phyloP scores from a whole-genome alignment of 92 coral and sea anemone genomes.

The Heteractis magnifica region DNA sequence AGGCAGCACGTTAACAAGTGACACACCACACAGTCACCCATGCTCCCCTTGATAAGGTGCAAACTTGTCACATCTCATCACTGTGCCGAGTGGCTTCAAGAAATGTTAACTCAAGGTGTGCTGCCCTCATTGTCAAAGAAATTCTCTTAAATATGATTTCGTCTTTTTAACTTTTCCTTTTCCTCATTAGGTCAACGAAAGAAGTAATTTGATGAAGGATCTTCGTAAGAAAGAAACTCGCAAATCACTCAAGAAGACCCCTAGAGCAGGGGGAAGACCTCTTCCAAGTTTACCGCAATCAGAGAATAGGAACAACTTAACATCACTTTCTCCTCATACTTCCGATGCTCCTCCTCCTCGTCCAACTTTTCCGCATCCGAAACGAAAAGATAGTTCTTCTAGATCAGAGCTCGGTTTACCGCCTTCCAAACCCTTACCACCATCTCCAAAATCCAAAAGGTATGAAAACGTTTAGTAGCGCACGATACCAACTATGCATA shows the following conservation, averaged over 20 bases:
- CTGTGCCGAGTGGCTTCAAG: too few relatives aligned
- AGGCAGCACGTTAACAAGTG: too few relatives aligned
- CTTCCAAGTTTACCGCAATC: constrained; percentile 14
- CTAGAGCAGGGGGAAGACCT: constrained; percentile 34
- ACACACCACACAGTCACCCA: too few relatives aligned
- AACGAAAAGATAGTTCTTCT: constrained; percentile 12
- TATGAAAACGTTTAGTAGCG: constrained; percentile 15
- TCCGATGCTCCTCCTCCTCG: constrained; percentile 12
- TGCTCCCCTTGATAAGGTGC: too few relatives aligned
- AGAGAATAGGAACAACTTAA: not conserved
- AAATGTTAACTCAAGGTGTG: too few relatives aligned
- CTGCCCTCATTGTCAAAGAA: too few relatives aligned
- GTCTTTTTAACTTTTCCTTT: not conserved
- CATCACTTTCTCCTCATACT: constrained; percentile 14
- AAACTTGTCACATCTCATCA: too few relatives aligned
- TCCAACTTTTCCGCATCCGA: constrained; percentile 13
- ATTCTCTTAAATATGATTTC: too few relatives aligned
- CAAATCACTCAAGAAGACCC: constrained; percentile 70
- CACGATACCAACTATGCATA: not conserved
- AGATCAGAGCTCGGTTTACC: constrained; percentile 57
- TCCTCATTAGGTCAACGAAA: constrained; percentile 43
- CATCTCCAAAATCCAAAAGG: constrained; percentile 64
- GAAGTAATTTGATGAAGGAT: constrained; percentile 73
- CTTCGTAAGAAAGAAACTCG: constrained; percentile 81
- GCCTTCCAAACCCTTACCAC: constrained; percentile 80